Base-by-base conservation (phyloP, 2,797 vertebrate genomes). In the Odontamblyopus rebecca region DNA sequence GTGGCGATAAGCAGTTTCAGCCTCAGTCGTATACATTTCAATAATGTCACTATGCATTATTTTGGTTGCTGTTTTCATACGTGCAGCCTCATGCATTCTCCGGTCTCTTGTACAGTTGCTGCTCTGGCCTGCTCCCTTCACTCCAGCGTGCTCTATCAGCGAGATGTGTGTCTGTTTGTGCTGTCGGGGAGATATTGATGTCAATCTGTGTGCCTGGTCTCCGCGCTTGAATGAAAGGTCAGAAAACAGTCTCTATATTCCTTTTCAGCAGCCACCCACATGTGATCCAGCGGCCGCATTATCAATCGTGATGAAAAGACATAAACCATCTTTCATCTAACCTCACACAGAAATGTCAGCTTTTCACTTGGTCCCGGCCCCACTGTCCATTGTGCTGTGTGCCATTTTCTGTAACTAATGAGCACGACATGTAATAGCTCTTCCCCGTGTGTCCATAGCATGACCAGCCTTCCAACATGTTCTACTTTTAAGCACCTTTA, bases 221-320 rank as follows among this genome's bases (percentile, higher is more conserved):
- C 48, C 69, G 61, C 77, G 60, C 81, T 70, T 64, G 61, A 82
- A 81, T 65, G 69, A 90, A 91, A 92, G 89, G 90, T 91, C 89
- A 91, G 66, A 76, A 83, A 83, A 84, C 78, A 82, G 85, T 84
- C 85, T 90, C 80, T 83, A 78, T 81, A 81, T 87, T 85, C 81
- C 77, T 81, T 88, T 91, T 87, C 83, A 85, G 84, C 51, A 67
- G 78, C 81, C 88, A 79, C 83, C 88, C 85, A 86, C 86, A 77
- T 83, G 73, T 85, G 77, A 79, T 76, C 75, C 84, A 80, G 76
- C 12, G 3, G 61, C 71, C 15, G 68, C 78, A 87, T 90, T 89
- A 89, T 89, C 83, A 90, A 81, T 80, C 82, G 68, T 82, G 71
- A 88, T 86, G 86, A 90, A 90, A 89, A 90, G 80, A 82, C 81